phyloP scores from a whole-genome alignment of 2,797 vertebrate genomes.

The Eulemur albifrons region DNA sequence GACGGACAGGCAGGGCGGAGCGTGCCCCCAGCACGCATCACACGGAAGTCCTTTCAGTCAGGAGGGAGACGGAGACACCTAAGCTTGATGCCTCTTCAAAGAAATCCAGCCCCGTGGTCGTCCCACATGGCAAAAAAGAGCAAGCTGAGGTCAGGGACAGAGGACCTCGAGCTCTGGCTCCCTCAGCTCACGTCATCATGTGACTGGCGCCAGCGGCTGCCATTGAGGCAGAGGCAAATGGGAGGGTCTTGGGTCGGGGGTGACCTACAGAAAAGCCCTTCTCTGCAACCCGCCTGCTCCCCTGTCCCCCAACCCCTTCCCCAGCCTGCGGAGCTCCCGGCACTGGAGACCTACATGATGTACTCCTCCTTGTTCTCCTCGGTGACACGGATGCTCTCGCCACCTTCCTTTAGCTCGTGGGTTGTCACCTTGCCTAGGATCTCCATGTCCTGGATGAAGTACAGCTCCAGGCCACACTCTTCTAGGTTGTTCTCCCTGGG shows the following conservation, averaged over 20 bases:
- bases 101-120: not conserved
- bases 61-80: not conserved
- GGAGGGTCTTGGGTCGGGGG: not conserved
- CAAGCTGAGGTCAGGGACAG: not conserved
- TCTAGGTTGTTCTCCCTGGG: conserved; percentile 95
- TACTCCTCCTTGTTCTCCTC: conserved; percentile 99
- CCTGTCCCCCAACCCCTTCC: accelerated
- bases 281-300: accelerated
- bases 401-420: conserved; percentile 95
- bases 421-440: conserved; percentile 97
- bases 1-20: accelerated
- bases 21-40: accelerated
- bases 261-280: not conserved
- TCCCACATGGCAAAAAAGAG: not conserved
- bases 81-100: not conserved
- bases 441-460: conserved; percentile 99
- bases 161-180: not conserved
- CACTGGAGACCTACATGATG: conserved; percentile 87
- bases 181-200: not conserved
- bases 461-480: conserved; percentile 96
- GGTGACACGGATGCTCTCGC: conserved; percentile 94
- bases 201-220: not conserved
- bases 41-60: not conserved
- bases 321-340: too few species aligned
- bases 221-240: not conserved